A percentile compares a stretch with the other conserved stretches of the same genome.
Evolutionary conservation across 2,797 vertebrate genomes (phyloP).

Genomic region (Poliocrania exsul): DNA sequence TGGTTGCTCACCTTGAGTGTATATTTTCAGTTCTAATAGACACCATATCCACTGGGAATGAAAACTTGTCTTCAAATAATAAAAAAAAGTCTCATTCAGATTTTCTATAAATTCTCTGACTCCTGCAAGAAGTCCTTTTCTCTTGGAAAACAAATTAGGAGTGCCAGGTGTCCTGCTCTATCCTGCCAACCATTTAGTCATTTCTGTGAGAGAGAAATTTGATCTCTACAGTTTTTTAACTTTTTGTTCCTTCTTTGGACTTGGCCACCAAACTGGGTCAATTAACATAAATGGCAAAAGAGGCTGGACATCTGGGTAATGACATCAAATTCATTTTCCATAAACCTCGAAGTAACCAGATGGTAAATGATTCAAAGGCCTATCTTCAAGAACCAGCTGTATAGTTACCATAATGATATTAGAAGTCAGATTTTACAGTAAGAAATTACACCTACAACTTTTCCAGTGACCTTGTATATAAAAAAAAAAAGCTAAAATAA

Average conservation of each 20-base stretch:
- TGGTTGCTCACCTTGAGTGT: constrained; percentile 7
- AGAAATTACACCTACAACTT: constrained; percentile 12
- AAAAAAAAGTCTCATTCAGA: background rate
- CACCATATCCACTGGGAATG: background rate
- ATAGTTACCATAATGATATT: background rate
- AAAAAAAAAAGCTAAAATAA: background rate
- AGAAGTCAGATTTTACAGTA: background rate
- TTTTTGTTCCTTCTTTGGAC: constrained; percentile 2
- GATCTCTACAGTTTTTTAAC: background rate
- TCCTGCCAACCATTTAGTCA: background rate
- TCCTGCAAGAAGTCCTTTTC: background rate
- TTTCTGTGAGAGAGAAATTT: background rate
- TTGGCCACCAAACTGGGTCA: background rate
- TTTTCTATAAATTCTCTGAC: background rate
- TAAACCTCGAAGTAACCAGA: constrained; percentile 49
- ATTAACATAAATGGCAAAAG: constrained; percentile 53
- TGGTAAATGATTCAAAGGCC: constrained; percentile 63
- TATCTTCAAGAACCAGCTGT: constrained; percentile 62
- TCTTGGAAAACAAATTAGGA: background rate
- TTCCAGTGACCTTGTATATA: background rate
- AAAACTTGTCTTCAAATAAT: background rate
- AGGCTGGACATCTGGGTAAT: constrained; percentile 44
- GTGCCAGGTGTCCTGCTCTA: background rate
- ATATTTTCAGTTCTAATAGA: background rate
- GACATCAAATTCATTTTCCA: constrained; percentile 57